These are phyloP conservation scores for Papilio polyxenes DNA, from an alignment of 1,140 invertebrate genomes.

Conservation along the genomic window DNA sequence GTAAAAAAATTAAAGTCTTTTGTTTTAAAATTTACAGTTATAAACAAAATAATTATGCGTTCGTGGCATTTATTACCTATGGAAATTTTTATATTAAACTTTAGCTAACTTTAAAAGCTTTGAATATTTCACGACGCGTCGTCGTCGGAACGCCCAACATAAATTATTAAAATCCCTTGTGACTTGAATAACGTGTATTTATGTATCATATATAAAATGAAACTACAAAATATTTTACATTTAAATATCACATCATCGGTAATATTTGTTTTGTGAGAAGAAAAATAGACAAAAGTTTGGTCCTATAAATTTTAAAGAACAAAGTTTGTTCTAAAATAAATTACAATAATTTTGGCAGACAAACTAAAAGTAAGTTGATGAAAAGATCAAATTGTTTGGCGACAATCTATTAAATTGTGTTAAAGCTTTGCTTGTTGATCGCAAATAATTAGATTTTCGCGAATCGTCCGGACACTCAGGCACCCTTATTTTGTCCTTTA, in stretches of 20 bases:
- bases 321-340: background rate
- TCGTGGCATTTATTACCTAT: background rate
- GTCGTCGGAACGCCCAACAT: conserved; percentile 13
- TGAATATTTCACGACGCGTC: conserved; percentile 12
- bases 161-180: conserved; percentile 16
- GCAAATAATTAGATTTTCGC: background rate
- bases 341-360: background rate
- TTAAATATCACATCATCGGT: background rate
- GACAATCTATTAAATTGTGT: background rate
- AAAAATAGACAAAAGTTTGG: background rate
- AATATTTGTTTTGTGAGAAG: background rate
- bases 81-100: background rate
- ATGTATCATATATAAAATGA: background rate
- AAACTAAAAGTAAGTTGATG: background rate
- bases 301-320: no score
- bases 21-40: background rate
- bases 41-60: background rate
- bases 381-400: background rate
- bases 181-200: background rate
- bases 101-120: conserved; percentile 1
- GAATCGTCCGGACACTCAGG: background rate
- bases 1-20: background rate
- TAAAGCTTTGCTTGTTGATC: background rate
- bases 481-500: background rate
- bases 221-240: background rate